These are phyloP conservation scores for Phengaris arion DNA, from an alignment of 2,888 invertebrate genomes.

Conservation along the genomic window DNA sequence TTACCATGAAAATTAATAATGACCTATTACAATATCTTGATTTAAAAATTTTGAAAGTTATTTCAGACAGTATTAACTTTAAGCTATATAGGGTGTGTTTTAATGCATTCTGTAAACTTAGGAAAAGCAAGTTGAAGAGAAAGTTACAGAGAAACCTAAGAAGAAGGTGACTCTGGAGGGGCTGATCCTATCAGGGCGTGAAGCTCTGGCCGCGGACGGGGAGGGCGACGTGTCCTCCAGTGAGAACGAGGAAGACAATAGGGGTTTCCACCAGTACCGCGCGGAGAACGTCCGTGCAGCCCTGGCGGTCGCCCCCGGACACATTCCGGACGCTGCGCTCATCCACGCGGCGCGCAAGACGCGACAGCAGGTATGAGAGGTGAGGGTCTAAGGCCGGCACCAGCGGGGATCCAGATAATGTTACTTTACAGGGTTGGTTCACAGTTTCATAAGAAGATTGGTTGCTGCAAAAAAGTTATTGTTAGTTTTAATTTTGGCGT, in stretches of 20 bases:
- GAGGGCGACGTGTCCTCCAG: slow-evolving; percentile 82
- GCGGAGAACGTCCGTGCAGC: slow-evolving; percentile 88
- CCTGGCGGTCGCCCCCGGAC: slow-evolving; percentile 86
- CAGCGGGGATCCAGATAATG: slow-evolving; percentile 30
- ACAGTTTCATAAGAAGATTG: too few relatives aligned
- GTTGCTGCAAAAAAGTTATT: too few relatives aligned
- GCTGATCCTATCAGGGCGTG: slow-evolving; percentile 87
- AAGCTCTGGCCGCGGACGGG: slow-evolving; percentile 89
- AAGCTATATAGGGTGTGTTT: background rate
- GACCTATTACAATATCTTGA: too few relatives aligned
- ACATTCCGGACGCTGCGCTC: slow-evolving; percentile 97
- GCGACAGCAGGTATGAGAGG: slow-evolving; percentile 90
- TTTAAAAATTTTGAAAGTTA: too few relatives aligned
- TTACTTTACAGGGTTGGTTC: background rate
- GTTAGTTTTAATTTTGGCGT: too few relatives aligned
- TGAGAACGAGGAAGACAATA: slow-evolving; percentile 64
- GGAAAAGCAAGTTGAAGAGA: slow-evolving; percentile 50
- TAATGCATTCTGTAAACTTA: slow-evolving; percentile 42
- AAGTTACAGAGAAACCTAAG: slow-evolving; percentile 51
- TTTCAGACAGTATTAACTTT: background rate
- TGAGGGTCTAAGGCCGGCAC: slow-evolving; percentile 83
- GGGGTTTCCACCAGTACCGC: slow-evolving; percentile 73
- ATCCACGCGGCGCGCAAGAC: slow-evolving; percentile 98
- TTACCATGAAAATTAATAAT: too few relatives aligned
- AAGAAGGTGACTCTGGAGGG: slow-evolving; percentile 74